These are phyloP conservation scores for Quadriops clusia DNA, from an alignment of 2,888 invertebrate genomes.

Conservation along the genomic window DNA sequence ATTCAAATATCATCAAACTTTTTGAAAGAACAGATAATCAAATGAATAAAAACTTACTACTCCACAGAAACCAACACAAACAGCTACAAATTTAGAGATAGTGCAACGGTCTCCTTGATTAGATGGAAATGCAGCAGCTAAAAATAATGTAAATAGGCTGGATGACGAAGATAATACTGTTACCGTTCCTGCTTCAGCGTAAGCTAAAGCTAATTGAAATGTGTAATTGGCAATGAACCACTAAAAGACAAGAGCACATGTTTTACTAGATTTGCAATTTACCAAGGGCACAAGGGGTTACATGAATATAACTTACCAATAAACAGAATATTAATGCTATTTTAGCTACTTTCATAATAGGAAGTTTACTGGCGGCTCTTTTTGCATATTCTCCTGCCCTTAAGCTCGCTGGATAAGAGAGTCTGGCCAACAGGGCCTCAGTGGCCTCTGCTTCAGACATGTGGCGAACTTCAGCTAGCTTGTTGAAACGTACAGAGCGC, in stretches of 20 bases:
- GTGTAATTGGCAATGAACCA: constrained; percentile 93
- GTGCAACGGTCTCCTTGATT: constrained; percentile 72
- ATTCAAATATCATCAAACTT: constrained; percentile 5
- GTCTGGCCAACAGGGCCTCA: constrained; percentile 81
- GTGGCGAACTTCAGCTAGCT: constrained; percentile 79
- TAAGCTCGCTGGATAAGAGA: constrained; percentile 88
- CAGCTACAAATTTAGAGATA: constrained; percentile 71
- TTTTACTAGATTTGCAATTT: not conserved
- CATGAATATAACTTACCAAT: constrained; percentile 49
- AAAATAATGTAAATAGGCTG: constrained; percentile 75
- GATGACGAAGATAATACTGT: constrained; percentile 83
- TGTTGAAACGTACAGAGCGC: constrained; percentile 72
- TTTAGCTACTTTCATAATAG: constrained; percentile 64
- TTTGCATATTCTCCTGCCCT: constrained; percentile 70
- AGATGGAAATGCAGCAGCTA: constrained; percentile 81
- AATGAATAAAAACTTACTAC: constrained; percentile 47
- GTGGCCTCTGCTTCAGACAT: constrained; percentile 85
- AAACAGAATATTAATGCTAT: constrained; percentile 77
- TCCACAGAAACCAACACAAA: constrained; percentile 64
- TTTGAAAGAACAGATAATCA: too few relatives aligned
- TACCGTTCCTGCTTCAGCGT: constrained; percentile 76
- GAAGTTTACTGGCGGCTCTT: constrained; percentile 63
- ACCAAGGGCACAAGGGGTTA: not conserved
- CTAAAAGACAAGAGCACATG: constrained; percentile 41
- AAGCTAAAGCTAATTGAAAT: constrained; percentile 76